phyloP scores from a whole-genome alignment of 2,888 invertebrate species.

The Xestoiulus laeticollis region DNA sequence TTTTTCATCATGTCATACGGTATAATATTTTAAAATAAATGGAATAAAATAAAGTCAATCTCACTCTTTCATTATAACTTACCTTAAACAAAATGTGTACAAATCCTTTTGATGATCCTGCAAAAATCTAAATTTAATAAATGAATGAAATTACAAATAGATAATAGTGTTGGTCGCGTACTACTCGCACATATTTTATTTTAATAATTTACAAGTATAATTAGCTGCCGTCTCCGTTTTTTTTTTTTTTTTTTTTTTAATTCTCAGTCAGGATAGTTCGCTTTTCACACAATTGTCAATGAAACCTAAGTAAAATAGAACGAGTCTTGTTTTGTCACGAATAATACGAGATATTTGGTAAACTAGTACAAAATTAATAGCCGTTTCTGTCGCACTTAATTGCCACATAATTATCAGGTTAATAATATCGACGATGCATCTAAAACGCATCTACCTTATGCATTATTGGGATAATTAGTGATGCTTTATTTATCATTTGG shows the following conservation, averaged over 20 bases:
- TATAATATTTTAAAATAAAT: too few species aligned
- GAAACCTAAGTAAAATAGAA: constrained; percentile 39
- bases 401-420: constrained; percentile 10
- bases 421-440: constrained; percentile 34
- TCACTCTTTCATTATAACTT: background rate
- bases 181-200: constrained; percentile 31
- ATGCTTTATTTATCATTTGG: background rate
- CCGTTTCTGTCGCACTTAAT: background rate
- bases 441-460: background rate
- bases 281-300: constrained; percentile 5
- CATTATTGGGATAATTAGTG: background rate
- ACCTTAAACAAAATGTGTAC: background rate
- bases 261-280: constrained; percentile 31
- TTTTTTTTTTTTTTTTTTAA: constrained; percentile 27
- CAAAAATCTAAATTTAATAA: background rate
- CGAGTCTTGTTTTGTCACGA: background rate
- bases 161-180: constrained; percentile 23
- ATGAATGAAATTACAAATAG: background rate
- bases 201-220: constrained; percentile 21
- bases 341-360: constrained; percentile 1
- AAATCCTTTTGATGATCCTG: background rate
- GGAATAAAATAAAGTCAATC: too few species aligned
- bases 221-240: constrained; percentile 29
- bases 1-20: too few species aligned
- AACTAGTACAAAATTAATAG: background rate